Conservation (phyloP, 2,888 invertebrate species). For the Meandrusa payeni region DNA sequence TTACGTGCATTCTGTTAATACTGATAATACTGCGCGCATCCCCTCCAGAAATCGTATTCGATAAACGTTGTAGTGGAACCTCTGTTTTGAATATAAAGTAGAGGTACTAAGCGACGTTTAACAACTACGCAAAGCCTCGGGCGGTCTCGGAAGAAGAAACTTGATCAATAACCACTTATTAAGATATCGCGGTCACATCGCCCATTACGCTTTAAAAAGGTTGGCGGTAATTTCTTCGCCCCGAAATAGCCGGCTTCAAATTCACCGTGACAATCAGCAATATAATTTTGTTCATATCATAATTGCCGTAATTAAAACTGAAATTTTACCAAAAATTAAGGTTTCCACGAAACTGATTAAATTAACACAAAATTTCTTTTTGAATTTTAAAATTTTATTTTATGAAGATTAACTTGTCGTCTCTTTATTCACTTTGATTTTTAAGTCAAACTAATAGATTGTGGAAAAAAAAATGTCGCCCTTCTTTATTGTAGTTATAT, state of each 20-base stretch:
- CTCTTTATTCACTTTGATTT: too few relatives aligned
- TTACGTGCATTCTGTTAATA: too few relatives aligned
- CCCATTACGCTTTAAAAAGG: constrained; percentile 57
- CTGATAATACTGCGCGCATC: too few relatives aligned
- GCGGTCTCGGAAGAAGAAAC: constrained; percentile 49
- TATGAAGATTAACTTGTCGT: too few relatives aligned
- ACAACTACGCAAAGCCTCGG: constrained; percentile 67
- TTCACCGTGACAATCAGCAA: constrained; percentile 65
- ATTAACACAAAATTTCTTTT: too few relatives aligned
- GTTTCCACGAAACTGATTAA: too few relatives aligned
- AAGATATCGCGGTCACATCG: constrained; percentile 74
- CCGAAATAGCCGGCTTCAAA: constrained; percentile 49
- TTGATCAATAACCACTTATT: constrained; percentile 75
- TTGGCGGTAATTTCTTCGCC: constrained; percentile 50
- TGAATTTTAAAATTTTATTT: too few relatives aligned
- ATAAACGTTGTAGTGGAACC: constrained; percentile 8
- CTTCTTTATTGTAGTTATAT: too few relatives aligned
- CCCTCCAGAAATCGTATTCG: neutral
- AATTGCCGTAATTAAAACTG: constrained; percentile 41
- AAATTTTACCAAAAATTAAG: too few relatives aligned
- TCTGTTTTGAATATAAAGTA: constrained; percentile 26
- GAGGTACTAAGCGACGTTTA: constrained; percentile 43
- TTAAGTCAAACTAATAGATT: too few relatives aligned
- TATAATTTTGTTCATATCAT: constrained; percentile 59
- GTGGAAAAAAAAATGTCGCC: too few relatives aligned